Evolutionary conservation across 2,113 vertebrate genomes (phyloP).

Genomic region (Tor tambroides): DNA sequence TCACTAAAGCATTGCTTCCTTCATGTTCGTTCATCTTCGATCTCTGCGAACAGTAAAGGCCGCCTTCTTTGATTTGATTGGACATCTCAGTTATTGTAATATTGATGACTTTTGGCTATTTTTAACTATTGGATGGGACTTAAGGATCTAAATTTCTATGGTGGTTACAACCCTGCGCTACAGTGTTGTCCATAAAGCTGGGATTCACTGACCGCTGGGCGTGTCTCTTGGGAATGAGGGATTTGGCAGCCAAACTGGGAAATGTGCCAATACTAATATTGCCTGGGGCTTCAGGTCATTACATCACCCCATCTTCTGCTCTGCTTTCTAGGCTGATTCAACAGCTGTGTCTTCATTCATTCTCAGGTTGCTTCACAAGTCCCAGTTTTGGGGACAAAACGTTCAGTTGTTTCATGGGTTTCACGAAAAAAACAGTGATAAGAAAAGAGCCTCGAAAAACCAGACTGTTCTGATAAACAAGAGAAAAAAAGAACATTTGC

Average conservation of each 20-base stretch:
- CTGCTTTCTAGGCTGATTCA: not conserved
- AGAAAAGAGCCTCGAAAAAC: not conserved
- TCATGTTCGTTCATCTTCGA: too few species aligned
- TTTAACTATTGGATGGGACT: too few species aligned
- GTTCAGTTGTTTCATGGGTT: not conserved
- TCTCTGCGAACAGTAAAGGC: too few species aligned
- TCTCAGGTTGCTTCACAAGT: not conserved
- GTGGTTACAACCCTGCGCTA: not conserved
- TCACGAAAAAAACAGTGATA: not conserved
- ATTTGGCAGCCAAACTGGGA: not conserved
- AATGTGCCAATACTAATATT: not conserved
- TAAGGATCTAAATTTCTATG: not conserved
- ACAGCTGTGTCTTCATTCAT: conserved; percentile 11
- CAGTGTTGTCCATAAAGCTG: not conserved
- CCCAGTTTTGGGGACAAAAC: not conserved
- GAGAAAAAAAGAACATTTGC: not conserved
- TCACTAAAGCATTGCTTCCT: too few species aligned
- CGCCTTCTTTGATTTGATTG: too few species aligned
- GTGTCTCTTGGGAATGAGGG: not conserved
- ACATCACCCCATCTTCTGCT: not conserved
- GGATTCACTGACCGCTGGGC: not conserved
- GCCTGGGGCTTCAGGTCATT: conserved; percentile 5
- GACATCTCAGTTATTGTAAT: too few species aligned
- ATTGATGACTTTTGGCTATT: too few species aligned
- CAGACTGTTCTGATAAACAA: not conserved